Evolutionary conservation across 2,888 invertebrate species (phyloP).

Genomic region (Platycnemis pennipes): DNA sequence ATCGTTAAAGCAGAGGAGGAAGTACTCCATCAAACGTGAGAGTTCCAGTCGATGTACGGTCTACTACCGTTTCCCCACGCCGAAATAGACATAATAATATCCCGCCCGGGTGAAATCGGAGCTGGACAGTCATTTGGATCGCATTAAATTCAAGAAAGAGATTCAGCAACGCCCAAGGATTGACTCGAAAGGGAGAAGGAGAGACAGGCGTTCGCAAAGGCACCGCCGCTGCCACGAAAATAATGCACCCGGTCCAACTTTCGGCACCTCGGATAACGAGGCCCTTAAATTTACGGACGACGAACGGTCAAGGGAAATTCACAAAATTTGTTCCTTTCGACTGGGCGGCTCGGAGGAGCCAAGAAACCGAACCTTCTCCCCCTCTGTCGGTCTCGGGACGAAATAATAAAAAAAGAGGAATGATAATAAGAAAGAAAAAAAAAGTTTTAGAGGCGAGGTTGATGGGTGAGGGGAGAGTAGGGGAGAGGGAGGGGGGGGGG

Average conservation of each 20-base stretch:
- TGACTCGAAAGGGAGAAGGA: too few species aligned
- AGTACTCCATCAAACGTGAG: too few species aligned
- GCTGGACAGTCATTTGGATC: neutral
- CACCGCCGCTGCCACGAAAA: neutral
- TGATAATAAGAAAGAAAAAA: neutral
- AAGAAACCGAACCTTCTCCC: neutral
- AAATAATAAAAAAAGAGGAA: neutral
- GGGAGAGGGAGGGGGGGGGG: too few species aligned
- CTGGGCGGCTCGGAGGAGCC: too few species aligned
- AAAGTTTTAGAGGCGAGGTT: too few species aligned
- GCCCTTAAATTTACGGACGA: neutral
- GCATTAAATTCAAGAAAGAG: too few species aligned
- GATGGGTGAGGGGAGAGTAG: too few species aligned
- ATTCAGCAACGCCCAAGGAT: neutral
- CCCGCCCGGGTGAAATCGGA: neutral
- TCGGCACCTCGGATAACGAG: constrained; percentile 27
- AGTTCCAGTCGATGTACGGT: too few species aligned
- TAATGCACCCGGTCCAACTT: neutral
- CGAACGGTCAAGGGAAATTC: neutral
- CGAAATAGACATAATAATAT: neutral
- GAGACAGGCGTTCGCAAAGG: neutral
- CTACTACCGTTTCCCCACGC: neutral
- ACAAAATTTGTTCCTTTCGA: neutral
- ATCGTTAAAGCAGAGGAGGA: too few species aligned
- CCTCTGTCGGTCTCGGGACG: neutral